Conservation (phyloP, 64 coral and sea anemone genomes). For the Stylophora pistillata region DNA sequence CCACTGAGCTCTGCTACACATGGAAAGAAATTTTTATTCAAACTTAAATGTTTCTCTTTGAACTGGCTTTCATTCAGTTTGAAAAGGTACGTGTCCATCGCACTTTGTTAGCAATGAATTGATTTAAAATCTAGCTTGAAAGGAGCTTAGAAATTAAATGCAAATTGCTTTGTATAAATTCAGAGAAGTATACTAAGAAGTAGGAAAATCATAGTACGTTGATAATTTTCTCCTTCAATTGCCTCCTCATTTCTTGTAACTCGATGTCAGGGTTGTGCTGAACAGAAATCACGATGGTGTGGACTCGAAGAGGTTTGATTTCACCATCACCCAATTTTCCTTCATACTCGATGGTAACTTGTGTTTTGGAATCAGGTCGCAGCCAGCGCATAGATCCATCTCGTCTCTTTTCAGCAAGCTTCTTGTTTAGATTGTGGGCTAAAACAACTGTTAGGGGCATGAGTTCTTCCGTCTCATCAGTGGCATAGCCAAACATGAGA, state of each 20-base stretch:
- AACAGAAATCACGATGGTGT: conserved; percentile 93
- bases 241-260: conserved; percentile 69
- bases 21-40: too few species aligned
- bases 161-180: too few species aligned
- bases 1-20: too few species aligned
- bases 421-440: conserved; percentile 85
- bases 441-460: conserved; percentile 97
- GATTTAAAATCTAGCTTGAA: too few species aligned
- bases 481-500: conserved; percentile 99
- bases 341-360: conserved; percentile 92
- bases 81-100: too few species aligned
- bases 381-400: conserved; percentile 87
- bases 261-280: conserved; percentile 84
- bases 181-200: too few species aligned
- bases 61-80: too few species aligned
- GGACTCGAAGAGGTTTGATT: conserved; percentile 79
- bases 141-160: too few species aligned
- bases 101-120: too few species aligned
- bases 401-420: conserved; percentile 78
- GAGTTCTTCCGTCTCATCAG: conserved; percentile 93
- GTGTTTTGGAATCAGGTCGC: conserved; percentile 94
- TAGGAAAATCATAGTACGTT: conserved; percentile 53
- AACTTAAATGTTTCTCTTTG: too few species aligned
- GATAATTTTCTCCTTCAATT: conserved; percentile 85
- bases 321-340: conserved; percentile 67